phyloP scores from a whole-genome alignment of 2,797 vertebrate genomes.

The Pelobates cultripes region DNA sequence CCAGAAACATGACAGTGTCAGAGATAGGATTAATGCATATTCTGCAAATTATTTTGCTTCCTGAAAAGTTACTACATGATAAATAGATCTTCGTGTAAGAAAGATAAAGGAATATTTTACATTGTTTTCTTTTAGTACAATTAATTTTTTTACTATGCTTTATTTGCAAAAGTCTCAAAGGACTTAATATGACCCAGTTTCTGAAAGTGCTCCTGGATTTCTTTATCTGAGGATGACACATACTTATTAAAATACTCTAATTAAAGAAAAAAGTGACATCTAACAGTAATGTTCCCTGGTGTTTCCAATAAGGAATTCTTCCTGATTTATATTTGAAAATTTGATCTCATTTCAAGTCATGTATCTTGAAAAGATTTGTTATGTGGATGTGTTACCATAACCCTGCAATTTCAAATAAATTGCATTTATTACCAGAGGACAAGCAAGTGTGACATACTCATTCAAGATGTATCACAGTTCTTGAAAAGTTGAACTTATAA shows the following conservation, averaged over 20 bases:
- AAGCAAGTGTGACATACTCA: background rate
- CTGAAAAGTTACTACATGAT: slow-evolving; percentile 27
- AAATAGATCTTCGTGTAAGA: slow-evolving; percentile 39
- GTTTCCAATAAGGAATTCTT: slow-evolving; percentile 60
- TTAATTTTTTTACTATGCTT: slow-evolving; percentile 50
- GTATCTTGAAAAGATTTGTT: slow-evolving; percentile 2
- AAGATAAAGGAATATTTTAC: slow-evolving; percentile 56
- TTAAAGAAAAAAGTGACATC: slow-evolving; percentile 69
- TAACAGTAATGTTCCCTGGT: slow-evolving; percentile 63
- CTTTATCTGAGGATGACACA: slow-evolving; percentile 64
- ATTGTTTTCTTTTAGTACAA: slow-evolving; percentile 57
- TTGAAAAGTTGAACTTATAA: too few relatives aligned
- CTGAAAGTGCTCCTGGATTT: slow-evolving; percentile 58
- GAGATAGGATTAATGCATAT: slow-evolving; percentile 6
- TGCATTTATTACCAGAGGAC: background rate
- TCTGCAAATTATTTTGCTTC: slow-evolving; percentile 32
- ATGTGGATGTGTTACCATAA: background rate
- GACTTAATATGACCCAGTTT: slow-evolving; percentile 64
- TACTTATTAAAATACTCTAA: slow-evolving; percentile 64
- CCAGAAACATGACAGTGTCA: slow-evolving; percentile 27
- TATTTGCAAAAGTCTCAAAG: slow-evolving; percentile 55
- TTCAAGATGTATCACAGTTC: background rate
- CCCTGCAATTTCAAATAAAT: background rate
- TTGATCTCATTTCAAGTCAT: slow-evolving; percentile 51
- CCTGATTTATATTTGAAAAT: slow-evolving; percentile 60